Conservation (phyloP, 2,888 invertebrate species). For the Noctua janthe region DNA sequence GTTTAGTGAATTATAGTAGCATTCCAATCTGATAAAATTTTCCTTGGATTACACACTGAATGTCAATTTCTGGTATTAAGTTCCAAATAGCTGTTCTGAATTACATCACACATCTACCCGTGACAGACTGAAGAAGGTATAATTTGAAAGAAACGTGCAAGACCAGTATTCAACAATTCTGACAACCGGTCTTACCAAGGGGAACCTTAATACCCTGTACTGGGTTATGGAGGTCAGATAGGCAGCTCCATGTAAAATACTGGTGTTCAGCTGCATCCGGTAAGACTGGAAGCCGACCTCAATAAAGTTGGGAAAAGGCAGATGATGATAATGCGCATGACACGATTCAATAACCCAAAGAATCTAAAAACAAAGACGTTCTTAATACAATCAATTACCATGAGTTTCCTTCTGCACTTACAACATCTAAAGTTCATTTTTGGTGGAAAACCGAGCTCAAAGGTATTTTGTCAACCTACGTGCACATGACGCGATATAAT, state of each 20-base stretch:
- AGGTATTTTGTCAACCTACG: conserved; percentile 17
- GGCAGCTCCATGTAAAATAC: too few relatives aligned
- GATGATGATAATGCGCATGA: background rate
- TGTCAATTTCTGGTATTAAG: conserved; percentile 8
- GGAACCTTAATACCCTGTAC: too few relatives aligned
- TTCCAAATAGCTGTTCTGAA: conserved; percentile 3
- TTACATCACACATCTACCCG: background rate
- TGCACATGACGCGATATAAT: conserved; percentile 53
- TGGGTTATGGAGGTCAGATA: too few relatives aligned
- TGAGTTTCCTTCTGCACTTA: background rate
- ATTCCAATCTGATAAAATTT: conserved; percentile 9
- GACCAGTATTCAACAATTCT: background rate
- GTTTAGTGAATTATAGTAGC: conserved; percentile 26
- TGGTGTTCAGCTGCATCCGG: too few relatives aligned
- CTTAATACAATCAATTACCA: background rate
- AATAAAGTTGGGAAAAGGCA: too few relatives aligned
- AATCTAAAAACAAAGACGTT: background rate
- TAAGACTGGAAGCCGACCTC: too few relatives aligned
- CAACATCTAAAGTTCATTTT: background rate
- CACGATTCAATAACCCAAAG: background rate
- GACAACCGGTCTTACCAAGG: too few relatives aligned
- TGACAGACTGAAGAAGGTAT: background rate
- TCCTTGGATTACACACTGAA: background rate
- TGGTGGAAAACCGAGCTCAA: background rate
- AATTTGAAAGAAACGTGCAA: background rate